Evolutionary conservation across 2,888 invertebrate species (phyloP), one percentile per base, ranked within the genome.

Genomic region (Amiota minor): DNA sequence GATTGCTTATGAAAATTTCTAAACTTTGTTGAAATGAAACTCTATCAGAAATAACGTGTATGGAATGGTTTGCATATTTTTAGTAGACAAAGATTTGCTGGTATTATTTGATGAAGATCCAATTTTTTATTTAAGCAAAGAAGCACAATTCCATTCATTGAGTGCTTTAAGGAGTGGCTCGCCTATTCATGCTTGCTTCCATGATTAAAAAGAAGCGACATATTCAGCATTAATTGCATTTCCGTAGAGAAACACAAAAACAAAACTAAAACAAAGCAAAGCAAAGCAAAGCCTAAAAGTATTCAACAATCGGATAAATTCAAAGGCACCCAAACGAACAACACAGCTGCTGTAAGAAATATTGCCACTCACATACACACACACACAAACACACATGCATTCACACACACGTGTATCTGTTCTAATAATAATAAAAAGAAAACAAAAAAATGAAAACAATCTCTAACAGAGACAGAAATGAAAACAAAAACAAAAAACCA

Each of bases 201-300:
- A 23, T 23, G 23, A 23, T 23, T 23, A 23, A 23, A 23, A 23
- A 23, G 23, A 2, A 23, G 23, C 2, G 35, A 35, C 35, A 35
- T 35, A 35, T 35, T 35, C 35, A 6, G 35, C 35, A 47, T 65
- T 65, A 65, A 65, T 65, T 65, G 65, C 65, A 65, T 65, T 65
- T 65, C 65, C 65, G 65, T 65, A 18, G 47, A 64, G 0, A 18
- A 35, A 65, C 47, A 65, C n/a, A 16, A 64, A 20, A 35, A 35
- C 11, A 62, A 35, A 2, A 62, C 1, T 9, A 12, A 45, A 62
- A 12, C 10, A 62, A 14, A 23, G 35, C 4, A 62, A 23, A 12
- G 18, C 18, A 9, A 61, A 11, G 46, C 16, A 47, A 49, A 65
- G 65, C 49, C 10, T 65, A 65, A 65, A 49, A 9, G 65, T 45